These are phyloP conservation scores for Avahi laniger DNA, from an alignment of 2,797 vertebrate genomes.

Conservation along the genomic window DNA sequence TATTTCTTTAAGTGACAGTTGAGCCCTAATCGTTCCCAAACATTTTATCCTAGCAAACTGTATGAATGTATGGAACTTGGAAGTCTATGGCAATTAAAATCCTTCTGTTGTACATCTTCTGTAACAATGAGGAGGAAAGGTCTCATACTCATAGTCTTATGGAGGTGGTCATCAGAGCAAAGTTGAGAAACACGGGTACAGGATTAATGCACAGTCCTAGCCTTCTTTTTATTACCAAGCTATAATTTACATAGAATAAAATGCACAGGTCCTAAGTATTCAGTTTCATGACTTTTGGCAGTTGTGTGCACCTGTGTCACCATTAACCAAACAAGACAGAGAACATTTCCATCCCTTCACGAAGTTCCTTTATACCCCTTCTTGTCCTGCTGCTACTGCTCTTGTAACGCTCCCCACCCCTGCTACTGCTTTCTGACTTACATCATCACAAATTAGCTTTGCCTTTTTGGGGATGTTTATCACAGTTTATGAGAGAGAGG, in stretches of 20 bases:
- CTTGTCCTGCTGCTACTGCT: neutral
- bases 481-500: no score
- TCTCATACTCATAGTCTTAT: neutral
- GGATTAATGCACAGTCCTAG: neutral
- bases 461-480: neutral
- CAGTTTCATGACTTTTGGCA: neutral
- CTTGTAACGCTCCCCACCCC: accelerated
- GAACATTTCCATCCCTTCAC: neutral
- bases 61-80: neutral
- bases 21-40: neutral
- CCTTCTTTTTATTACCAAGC: neutral
- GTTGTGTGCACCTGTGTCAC: neutral
- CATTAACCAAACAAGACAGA: neutral
- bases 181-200: neutral
- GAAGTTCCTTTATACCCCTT: neutral
- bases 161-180: neutral
- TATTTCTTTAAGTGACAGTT: neutral
- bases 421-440: neutral
- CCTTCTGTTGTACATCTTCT: neutral
- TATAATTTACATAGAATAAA: neutral
- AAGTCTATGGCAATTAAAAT: no score
- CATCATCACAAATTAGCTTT: neutral
- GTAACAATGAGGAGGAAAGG: neutral
- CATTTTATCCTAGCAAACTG: neutral
- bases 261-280: neutral